Evolutionary conservation across 2,888 invertebrate species (phyloP).

Genomic region (Liposcelis brunnea): DNA sequence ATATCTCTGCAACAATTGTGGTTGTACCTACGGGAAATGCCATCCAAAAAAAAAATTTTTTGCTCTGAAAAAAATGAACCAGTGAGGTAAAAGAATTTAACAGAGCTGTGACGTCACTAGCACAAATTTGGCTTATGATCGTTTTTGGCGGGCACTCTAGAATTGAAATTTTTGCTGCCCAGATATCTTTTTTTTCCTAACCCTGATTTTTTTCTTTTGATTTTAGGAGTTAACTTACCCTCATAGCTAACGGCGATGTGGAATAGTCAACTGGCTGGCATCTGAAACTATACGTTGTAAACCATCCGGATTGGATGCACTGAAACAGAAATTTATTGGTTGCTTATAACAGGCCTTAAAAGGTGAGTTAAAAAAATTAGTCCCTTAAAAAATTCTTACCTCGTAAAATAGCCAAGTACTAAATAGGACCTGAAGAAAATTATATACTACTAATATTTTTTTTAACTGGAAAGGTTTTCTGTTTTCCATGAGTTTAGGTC

Average conservation of each 20-base stretch:
- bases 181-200: constrained; percentile 5
- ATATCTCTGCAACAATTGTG: too few relatives aligned
- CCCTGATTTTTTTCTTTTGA: background rate
- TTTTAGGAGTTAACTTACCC: constrained; percentile 37
- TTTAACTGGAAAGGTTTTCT: constrained; percentile 68
- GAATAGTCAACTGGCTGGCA: constrained; percentile 87
- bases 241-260: constrained; percentile 49
- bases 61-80: too few relatives aligned
- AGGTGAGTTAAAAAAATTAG: constrained; percentile 5
- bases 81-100: too few relatives aligned
- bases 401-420: constrained; percentile 68
- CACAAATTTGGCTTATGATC: too few relatives aligned
- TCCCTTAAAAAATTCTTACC: constrained; percentile 28
- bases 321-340: too few relatives aligned
- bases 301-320: constrained; percentile 62
- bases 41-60: too few relatives aligned
- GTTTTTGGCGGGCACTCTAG: too few relatives aligned
- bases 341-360: constrained; percentile 10
- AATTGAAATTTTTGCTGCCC: background rate
- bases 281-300: constrained; percentile 66
- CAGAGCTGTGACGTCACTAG: too few relatives aligned
- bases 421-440: constrained; percentile 70
- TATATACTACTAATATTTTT: constrained; percentile 64
- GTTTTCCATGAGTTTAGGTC: constrained; percentile 75
- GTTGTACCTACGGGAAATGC: too few relatives aligned